A percentile compares a stretch with the other conserved stretches of the same genome.
Conservation (phyloP, 2,113 vertebrate genomes). For the Seriola dumerili region DNA sequence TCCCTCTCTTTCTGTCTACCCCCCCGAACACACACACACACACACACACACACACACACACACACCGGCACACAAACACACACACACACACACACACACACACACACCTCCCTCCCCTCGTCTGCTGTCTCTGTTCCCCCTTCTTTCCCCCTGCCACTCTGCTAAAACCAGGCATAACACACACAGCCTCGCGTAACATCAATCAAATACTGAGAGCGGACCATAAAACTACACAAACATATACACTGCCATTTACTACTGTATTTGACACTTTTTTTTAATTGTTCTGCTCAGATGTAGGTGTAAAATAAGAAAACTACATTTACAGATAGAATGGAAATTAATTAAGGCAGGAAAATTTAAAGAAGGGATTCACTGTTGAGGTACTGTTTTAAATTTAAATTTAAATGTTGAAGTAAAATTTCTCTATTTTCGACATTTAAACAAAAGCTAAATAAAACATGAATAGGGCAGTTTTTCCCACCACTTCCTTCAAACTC, state of each 20-base stretch:
- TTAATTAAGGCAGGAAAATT: neutral
- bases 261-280: slow-evolving; percentile 54
- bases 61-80: slow-evolving; percentile 34
- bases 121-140: slow-evolving; percentile 66
- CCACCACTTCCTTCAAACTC: neutral
- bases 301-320: slow-evolving; percentile 3
- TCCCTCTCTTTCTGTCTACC: slow-evolving; percentile 69
- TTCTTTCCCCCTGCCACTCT: slow-evolving; percentile 68
- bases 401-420: slow-evolving; percentile 19
- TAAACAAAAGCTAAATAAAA: slow-evolving; percentile 8
- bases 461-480: neutral
- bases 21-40: neutral
- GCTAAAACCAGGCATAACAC: slow-evolving; percentile 77
- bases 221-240: slow-evolving; percentile 81
- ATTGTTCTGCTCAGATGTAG: neutral
- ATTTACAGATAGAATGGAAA: slow-evolving; percentile 18
- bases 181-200: slow-evolving; percentile 73
- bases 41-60: slow-evolving; percentile 21
- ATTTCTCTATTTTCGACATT: neutral
- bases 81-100: slow-evolving; percentile 26
- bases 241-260: slow-evolving; percentile 65
- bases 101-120: slow-evolving; percentile 65
- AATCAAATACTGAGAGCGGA: slow-evolving; percentile 77
- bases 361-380: neutral
- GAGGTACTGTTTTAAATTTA: neutral